Percentiles rank a stretch among this genome's conserved stretches.
Evolutionary conservation across 2,888 invertebrate genomes (phyloP).

Genomic region (Polymixis lichenea): DNA sequence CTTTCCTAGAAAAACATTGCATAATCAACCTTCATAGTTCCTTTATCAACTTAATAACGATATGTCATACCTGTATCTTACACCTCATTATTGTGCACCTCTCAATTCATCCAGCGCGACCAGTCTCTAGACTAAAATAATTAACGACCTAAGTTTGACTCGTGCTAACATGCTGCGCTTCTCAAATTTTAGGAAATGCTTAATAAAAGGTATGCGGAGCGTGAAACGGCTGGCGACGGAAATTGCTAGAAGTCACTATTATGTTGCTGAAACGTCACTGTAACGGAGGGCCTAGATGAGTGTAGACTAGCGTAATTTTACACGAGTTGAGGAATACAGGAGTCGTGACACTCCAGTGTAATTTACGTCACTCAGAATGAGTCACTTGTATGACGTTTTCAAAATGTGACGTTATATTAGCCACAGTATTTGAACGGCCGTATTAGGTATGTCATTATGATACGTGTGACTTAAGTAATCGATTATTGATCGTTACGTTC

Average conservation of each 20-base stretch:
- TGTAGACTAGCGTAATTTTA: neutral
- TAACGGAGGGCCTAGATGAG: conserved; percentile 18
- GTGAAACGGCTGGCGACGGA: conserved; percentile 53
- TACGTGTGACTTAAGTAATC: no score
- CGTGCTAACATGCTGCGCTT: conserved; percentile 22
- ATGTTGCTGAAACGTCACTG: conserved; percentile 29
- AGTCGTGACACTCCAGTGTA: no score
- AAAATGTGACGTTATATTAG: no score
- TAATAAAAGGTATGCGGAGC: conserved; percentile 59
- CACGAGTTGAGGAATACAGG: neutral
- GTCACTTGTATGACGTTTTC: no score
- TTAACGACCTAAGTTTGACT: conserved; percentile 33
- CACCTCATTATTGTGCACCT: neutral
- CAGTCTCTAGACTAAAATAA: conserved; percentile 33
- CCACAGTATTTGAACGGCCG: no score
- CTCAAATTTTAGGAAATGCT: conserved; percentile 50
- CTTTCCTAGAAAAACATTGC: neutral
- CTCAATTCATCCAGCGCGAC: neutral
- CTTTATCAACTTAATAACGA: neutral
- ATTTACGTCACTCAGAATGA: no score
- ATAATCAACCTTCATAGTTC: neutral
- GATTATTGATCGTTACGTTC: no score
- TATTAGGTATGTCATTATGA: no score
- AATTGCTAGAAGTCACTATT: conserved; percentile 59
- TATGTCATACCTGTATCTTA: neutral